phyloP scores from a whole-genome alignment of 2,113 vertebrate species.

The Heterotilapia buettikoferi region DNA sequence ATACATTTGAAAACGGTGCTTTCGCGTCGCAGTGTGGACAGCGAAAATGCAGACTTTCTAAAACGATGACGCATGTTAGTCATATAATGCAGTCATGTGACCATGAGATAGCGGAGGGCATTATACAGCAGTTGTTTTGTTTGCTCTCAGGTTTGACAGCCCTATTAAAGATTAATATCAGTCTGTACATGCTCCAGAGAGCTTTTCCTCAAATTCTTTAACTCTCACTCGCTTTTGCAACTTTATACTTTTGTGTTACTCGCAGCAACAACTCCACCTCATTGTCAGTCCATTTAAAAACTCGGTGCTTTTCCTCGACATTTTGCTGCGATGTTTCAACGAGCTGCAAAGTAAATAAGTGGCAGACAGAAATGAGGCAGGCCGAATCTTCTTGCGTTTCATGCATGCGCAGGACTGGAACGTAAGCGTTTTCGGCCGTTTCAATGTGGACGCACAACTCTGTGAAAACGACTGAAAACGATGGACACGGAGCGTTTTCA shows the following conservation, averaged over 20 bases:
- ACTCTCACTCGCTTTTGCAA: accelerated
- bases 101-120: not conserved
- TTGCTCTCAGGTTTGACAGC: not conserved
- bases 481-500: accelerated
- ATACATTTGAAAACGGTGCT: not conserved
- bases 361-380: accelerated
- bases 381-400: accelerated
- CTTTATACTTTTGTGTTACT: accelerated
- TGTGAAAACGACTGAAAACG: not conserved
- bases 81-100: not conserved
- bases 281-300: accelerated
- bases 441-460: accelerated
- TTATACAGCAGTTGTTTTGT: not conserved
- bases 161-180: not conserved
- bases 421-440: accelerated
- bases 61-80: accelerated
- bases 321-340: accelerated
- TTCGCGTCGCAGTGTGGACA: accelerated
- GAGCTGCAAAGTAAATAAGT: not conserved
- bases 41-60: not conserved
- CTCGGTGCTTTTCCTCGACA: accelerated
- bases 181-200: accelerated
- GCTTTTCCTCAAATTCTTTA: not conserved
- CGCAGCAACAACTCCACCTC: accelerated
- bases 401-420: accelerated